These are phyloP conservation scores for Dromococcyx pavoninus DNA, from an alignment of 2,797 vertebrate species.

Conservation along the genomic window DNA sequence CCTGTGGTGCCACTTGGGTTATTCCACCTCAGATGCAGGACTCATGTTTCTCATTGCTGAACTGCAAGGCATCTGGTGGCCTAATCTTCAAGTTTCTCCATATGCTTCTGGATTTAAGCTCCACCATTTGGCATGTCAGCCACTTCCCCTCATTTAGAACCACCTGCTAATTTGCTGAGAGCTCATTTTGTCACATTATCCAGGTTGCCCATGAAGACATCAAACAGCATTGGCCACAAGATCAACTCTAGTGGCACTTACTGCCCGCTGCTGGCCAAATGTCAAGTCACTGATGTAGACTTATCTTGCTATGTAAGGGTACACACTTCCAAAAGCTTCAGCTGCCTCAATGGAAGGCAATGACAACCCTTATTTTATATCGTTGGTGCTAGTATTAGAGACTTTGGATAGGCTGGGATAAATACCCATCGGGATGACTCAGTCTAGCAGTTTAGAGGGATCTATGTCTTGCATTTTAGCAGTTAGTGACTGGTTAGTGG, in stretches of 20 bases:
- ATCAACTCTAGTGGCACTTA: background rate
- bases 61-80: background rate
- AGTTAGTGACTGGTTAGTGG: background rate
- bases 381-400: background rate
- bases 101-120: background rate
- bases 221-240: background rate
- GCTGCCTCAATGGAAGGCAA: background rate
- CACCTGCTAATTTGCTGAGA: background rate
- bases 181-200: background rate
- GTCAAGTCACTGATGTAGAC: background rate
- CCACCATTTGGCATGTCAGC: background rate
- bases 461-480: background rate
- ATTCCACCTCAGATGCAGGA: background rate
- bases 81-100: background rate
- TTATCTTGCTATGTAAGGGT: background rate
- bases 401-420: background rate
- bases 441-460: background rate
- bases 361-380: background rate
- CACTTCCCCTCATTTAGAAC: background rate
- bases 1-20: background rate
- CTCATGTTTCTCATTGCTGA: background rate
- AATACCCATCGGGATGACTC: background rate
- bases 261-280: background rate
- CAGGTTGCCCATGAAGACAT: background rate
- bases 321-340: background rate